Evolutionary conservation across 1,140 invertebrate genomes (phyloP), one percentile per base, ranked within the genome.

Genomic region (Eufriesea mexicana): DNA sequence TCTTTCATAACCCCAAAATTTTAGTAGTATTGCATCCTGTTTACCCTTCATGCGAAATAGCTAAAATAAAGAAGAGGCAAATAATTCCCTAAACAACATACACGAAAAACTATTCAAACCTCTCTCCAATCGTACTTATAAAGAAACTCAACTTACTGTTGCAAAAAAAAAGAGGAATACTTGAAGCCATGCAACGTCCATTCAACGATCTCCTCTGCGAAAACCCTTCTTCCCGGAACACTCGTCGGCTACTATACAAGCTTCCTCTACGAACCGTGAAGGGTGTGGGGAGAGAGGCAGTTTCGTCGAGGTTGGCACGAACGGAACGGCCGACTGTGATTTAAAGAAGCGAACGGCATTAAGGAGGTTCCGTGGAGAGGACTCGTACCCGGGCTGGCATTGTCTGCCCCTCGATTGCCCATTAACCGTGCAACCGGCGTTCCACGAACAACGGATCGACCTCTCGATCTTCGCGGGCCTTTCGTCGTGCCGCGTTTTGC

Each of bases 341-440:
- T 86, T 86, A 77, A 86, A 85, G 67, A 85, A 86, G 49, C 70
- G 49, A 66, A 68, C 28, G 54, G 28, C 42, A 55, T 71, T 80
- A 75, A 84, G 45, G 35, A 86, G 57, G n/a, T 78, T 70, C 45
- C 49, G 70, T 42, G 64, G 42, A 59, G 74, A 57, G 49, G 45
- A 72, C 66, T 72, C 28, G 55, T 55, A 68, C 67, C 14, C 78
- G 49, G 28, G 54, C 23, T 18, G 57, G 70, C 74, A 83, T 86
- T 87, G 85, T 87, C 61, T 70, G 74, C 54, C n/a, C 25, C 79
- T 73, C 70, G 74, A 86, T 86, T 66, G 75, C 59, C 79, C 75
- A 87, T 87, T 87, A 87, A 87, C 51, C 79, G 74, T 62, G 74
- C 86, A 86, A 80, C 35, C 66, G 55, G 68, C 59, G 59, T 70